Evolutionary conservation across 2,888 invertebrate genomes (phyloP).

Genomic region (Helleia helle): DNA sequence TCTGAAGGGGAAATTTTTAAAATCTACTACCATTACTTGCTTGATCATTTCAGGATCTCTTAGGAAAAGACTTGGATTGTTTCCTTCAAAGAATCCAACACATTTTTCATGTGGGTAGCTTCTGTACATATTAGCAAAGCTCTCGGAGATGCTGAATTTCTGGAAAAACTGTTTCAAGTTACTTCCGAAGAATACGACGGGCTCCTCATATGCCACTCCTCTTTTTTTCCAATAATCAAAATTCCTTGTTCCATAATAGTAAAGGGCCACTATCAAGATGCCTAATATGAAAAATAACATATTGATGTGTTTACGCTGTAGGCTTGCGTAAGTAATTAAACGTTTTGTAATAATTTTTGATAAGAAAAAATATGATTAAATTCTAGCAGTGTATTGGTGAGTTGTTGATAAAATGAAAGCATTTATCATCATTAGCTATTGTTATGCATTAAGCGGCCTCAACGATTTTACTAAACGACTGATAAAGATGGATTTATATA

Average conservation of each 20-base stretch:
- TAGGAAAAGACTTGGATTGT: neutral
- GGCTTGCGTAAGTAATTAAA: too few species aligned
- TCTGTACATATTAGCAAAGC: neutral
- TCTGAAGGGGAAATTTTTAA: slow-evolving; percentile 2
- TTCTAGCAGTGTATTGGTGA: too few species aligned
- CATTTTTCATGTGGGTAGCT: slow-evolving; percentile 5
- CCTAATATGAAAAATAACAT: neutral
- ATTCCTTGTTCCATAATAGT: slow-evolving; percentile 34
- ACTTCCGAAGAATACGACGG: slow-evolving; percentile 32
- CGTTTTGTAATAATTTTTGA: too few species aligned
- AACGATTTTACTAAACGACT: too few species aligned
- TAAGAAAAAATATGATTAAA: too few species aligned
- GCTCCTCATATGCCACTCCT: slow-evolving; percentile 37
- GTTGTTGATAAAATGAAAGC: too few species aligned
- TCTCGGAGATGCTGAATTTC: neutral
- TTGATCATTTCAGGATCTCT: slow-evolving; percentile 6
- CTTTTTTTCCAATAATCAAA: slow-evolving; percentile 36
- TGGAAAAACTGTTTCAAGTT: slow-evolving; percentile 16
- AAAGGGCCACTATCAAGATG: slow-evolving; percentile 13
- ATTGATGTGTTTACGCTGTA: too few species aligned
- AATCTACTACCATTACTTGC: neutral
- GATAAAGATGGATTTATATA: too few species aligned
- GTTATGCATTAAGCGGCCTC: too few species aligned
- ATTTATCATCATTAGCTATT: too few species aligned
- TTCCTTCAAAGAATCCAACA: slow-evolving; percentile 5